Base-by-base conservation (phyloP, 2,888 invertebrate genomes). In the Sphaerophoria taeniata region DNA sequence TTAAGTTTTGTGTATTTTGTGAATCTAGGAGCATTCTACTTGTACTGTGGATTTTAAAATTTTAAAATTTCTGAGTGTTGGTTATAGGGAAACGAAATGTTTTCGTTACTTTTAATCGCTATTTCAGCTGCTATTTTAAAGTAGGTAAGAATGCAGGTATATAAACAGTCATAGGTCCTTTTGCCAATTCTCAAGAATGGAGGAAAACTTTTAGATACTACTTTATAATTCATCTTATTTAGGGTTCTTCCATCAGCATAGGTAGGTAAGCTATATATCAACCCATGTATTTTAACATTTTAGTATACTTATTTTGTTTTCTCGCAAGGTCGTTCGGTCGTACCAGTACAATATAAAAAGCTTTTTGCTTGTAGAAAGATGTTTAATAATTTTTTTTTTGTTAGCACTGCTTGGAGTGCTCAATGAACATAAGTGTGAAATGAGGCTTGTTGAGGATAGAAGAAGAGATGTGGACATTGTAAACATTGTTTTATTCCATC, bases 201-300 rank as follows among this genome's bases (percentile, higher is more conserved):
- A 61, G 36, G 61, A 79, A 79, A 73, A 60, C 67, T 79, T 76
- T 69, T 39, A 14, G 36, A 39, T 58, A 73, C 79, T 73, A 79
- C 55, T 79, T 79, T 73, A 79, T 79, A 79, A 79, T 79, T 73
- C 73, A 79, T 73, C 67, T 79, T 60, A 79, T 79, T 79, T 47
- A 47, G 36, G 36, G 36, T 36, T n/a, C n/a, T n/a, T n/a, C n/a
- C n/a, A n/a, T n/a, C n/a, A n/a, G n/a, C n/a, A 43, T 43, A 5
- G 39, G 39, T 43, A 43, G 2, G n/a, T n/a, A n/a, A 43, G 6
- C 7, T 36, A 7, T 36, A 4, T 36, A 7, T 43, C 9, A 9
- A 2, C 11, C 9, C 11, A 11, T 43, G 39, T 43, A 7, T 43
- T 7, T 36, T 56, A 2, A 6, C 36, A 7, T 56, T 6, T 36